These are phyloP conservation scores for Emydoidea blandingii DNA, from an alignment of 2,797 vertebrate genomes.

Conservation along the genomic window DNA sequence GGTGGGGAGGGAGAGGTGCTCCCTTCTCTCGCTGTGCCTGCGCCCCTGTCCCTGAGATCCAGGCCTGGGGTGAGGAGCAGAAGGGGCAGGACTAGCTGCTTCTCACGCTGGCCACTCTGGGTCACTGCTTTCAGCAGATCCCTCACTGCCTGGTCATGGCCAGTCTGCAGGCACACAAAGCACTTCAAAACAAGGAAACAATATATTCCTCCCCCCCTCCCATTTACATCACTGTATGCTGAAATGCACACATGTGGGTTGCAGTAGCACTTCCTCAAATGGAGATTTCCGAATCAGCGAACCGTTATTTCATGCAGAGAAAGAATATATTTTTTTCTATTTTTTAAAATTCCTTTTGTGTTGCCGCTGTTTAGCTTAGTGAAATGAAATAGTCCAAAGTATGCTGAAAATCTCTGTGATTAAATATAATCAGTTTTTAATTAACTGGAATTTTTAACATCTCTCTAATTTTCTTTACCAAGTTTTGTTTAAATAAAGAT, in stretches of 20 bases:
- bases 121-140: no score
- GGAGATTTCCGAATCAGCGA: not conserved
- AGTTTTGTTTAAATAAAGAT: slow-evolving; percentile 60
- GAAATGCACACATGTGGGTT: not conserved
- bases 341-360: slow-evolving; percentile 61
- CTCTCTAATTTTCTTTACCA: slow-evolving; percentile 19
- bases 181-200: not conserved
- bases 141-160: not conserved
- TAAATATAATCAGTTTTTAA: slow-evolving; percentile 73
- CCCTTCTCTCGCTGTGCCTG: no score
- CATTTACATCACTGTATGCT: not conserved
- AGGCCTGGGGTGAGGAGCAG: no score
- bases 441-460: slow-evolving; percentile 63
- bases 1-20: no score
- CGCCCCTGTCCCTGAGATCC: no score
- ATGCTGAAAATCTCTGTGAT: slow-evolving; percentile 48
- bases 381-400: slow-evolving; percentile 57
- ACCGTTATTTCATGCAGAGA: slow-evolving; percentile 39
- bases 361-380: slow-evolving; percentile 64
- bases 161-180: not conserved
- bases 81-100: no score
- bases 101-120: no score
- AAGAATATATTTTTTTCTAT: slow-evolving; percentile 31
- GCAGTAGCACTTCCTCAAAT: not conserved
- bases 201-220: not conserved